Evolutionary conservation across 92 coral and sea anemone species (phyloP), one percentile per base, ranked within the genome.

Genomic region (Phenganax stokvisi): DNA sequence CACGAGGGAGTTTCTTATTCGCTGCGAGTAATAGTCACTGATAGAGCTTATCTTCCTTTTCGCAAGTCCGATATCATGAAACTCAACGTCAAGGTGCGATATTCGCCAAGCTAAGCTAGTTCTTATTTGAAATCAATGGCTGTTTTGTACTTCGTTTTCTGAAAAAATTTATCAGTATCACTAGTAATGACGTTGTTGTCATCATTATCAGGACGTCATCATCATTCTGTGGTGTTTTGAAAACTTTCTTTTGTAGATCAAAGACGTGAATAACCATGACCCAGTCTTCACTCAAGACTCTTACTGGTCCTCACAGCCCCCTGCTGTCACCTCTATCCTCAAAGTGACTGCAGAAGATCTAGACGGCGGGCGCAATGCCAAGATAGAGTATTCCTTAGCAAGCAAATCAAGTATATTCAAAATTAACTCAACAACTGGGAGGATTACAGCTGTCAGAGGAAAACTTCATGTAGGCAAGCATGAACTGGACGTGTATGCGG

Each of bases 11-110:
- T 68, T 17, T 73, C 74, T 29, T 94, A 91, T 81, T 80, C 88
- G 9, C 88, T 94, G 54, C 77, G 82, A 65, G 88, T 94, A 16
- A 89, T 91, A 72, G 98, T 90, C 56, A 91, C 94, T 16, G 98
- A 94, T 87, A 87, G 81, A 61, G 98, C 98, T 17, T 71, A 75
- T 12, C 89, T 86, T 7, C 27, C 54, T 71, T 62, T 84, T 29
- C 86, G 88, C 52, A 91, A 86, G 70, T 92, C 98, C 64, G 87
- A 89, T 7, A 81, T 89, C 25, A 90, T 96, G 3, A 29, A 51
- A 51, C 90, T 85, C 37, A 77, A 5, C 47, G 54, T 79, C 37
- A 4, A 85, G 79, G 76, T 90, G 71, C 80, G 84, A 68, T 61
- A 81, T 69, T 11, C 79, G n/a, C 4, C 1, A 54, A 51, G 25